Base-by-base conservation (phyloP, 2,113 vertebrate genomes). In the Glareola pratincola region DNA sequence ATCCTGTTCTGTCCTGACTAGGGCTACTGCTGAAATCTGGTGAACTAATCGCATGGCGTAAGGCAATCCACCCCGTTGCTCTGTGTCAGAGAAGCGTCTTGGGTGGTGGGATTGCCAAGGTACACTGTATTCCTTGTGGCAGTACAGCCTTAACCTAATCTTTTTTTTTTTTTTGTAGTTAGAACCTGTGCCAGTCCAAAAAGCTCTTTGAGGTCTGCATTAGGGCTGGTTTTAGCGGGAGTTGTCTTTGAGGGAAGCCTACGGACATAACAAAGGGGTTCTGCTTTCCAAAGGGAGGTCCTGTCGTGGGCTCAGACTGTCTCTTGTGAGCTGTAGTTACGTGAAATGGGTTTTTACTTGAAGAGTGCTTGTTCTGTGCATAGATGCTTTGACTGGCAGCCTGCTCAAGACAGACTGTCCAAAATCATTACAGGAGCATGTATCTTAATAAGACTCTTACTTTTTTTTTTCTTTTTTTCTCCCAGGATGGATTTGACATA, bases 1-100 rank as follows among this genome's bases (percentile, higher is more conserved):
- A 30, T 37, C 71, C 62, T 76, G 6, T 41, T 92, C 45, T 84
- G 9, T 13, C 41, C 67, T 74, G 77, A 14, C 20, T 75, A 43
- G 27, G 36, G 13, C 24, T 66, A 2, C 20, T 90, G 47, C 37
- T 51, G 75, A 36, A 75, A 94, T 72, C 16, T 80, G 48, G 8
- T 45, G 2, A 9, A 3, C 23, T 37, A 18, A 39, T 72, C 45
- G 27, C 0, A 0, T 88, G 81, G 27, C 37, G 4, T 41, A 23
- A 36, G 17, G 3, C 43, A 27, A 34, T 78, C 30, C 18, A 50
- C 59, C 29, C 34, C 10, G 10, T 54, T 43, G 37, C n/a, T 63
- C n/a, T 68, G 9, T 29, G 3, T 59, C 57, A 63, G 11, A 41
- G 19, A 27, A 56, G 72, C 50, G 16, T n/a, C 36, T 59, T n/a